A percentile compares a stretch with the other conserved stretches of the same genome.
Conservation (phyloP, 1,140 invertebrate species). For the Drosophila pseudoobscura region DNA sequence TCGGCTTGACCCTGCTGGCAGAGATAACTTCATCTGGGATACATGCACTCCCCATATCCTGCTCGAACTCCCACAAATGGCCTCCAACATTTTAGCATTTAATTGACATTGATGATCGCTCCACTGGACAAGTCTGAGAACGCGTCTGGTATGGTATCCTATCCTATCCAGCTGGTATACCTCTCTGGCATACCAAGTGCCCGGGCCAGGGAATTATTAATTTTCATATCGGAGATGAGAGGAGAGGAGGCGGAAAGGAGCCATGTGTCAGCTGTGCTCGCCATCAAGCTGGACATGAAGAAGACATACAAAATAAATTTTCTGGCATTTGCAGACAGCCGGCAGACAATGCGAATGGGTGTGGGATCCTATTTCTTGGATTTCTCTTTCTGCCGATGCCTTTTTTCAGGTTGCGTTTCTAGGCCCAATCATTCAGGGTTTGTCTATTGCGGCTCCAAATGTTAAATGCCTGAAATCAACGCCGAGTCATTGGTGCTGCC, state of each 20-base stretch:
- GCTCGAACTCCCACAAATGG: slow-evolving; percentile 61
- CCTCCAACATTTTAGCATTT: slow-evolving; percentile 70
- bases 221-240: slow-evolving; percentile 68
- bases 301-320: slow-evolving; percentile 77
- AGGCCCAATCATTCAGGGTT: slow-evolving; percentile 59
- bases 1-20: slow-evolving; percentile 28
- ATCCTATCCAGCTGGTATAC: too few species aligned
- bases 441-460: slow-evolving; percentile 33
- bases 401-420: slow-evolving; percentile 45
- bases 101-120: slow-evolving; percentile 78
- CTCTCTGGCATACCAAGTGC: slow-evolving; percentile 42
- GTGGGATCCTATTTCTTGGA: slow-evolving; percentile 8
- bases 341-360: slow-evolving; percentile 46
- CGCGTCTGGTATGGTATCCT: slow-evolving; percentile 34
- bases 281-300: slow-evolving; percentile 62
- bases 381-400: slow-evolving; percentile 1
- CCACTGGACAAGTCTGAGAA: slow-evolving; percentile 68
- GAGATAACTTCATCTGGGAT: slow-evolving; percentile 59
- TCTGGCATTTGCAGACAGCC: slow-evolving; percentile 72
- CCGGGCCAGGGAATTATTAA: slow-evolving; percentile 62
- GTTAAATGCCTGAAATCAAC: slow-evolving; percentile 62
- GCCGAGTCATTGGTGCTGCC: slow-evolving; percentile 53
- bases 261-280: slow-evolving; percentile 57
- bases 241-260: slow-evolving; percentile 45
- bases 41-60: slow-evolving; percentile 30